Evolutionary conservation across 2,888 invertebrate genomes (phyloP).

Genomic region (Cephalotes varians): DNA sequence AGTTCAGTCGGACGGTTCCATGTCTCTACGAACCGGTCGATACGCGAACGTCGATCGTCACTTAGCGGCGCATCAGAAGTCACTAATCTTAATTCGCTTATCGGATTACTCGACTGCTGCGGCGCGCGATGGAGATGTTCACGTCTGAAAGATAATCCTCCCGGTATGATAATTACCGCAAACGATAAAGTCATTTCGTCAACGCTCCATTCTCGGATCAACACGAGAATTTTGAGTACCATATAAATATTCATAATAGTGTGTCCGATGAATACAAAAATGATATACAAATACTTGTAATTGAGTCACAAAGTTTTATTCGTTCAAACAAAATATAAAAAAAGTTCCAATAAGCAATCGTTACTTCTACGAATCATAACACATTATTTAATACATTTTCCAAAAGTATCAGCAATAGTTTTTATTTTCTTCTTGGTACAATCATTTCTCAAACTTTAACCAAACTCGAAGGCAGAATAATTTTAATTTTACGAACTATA

Average conservation of each 20-base stretch:
- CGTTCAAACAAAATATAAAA: no score
- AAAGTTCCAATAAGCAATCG: no score
- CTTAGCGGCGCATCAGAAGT: conserved; percentile 84
- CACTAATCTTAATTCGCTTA: conserved; percentile 85
- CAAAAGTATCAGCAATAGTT: no score
- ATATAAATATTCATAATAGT: conserved; percentile 49
- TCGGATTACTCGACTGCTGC: conserved; percentile 82
- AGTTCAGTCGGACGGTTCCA: conserved; percentile 58
- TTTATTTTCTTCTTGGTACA: no score
- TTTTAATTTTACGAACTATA: no score
- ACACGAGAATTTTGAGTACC: not conserved
- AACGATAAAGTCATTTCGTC: conserved; percentile 54
- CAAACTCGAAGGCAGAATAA: no score
- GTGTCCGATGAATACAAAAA: no score
- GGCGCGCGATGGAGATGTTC: conserved; percentile 83
- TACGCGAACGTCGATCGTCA: conserved; percentile 82
- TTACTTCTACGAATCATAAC: no score
- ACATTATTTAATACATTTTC: no score
- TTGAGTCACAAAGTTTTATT: no score
- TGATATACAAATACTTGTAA: no score
- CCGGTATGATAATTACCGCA: conserved; percentile 84
- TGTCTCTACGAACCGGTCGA: conserved; percentile 77
- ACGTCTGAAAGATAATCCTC: conserved; percentile 83
- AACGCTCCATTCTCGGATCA: not conserved
- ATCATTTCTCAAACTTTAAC: no score